These are phyloP conservation scores for Moxostoma hubbsi DNA, from an alignment of 2,797 vertebrate genomes.

Conservation along the genomic window DNA sequence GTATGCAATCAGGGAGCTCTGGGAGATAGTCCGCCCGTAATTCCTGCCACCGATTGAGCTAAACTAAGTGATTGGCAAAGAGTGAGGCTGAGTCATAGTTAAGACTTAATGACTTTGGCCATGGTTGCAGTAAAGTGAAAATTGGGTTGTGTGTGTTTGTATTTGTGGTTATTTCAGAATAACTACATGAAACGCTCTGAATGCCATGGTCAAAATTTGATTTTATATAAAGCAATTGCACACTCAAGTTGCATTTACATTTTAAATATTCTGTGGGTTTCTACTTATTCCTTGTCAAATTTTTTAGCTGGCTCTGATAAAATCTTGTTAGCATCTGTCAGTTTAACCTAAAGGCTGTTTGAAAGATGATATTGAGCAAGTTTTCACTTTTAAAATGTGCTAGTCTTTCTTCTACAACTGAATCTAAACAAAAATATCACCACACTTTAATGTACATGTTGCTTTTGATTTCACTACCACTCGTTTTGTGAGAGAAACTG, in stretches of 20 bases:
- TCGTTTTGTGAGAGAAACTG: too few relatives aligned
- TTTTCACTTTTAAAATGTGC: neutral
- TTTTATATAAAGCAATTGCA: conserved; percentile 47
- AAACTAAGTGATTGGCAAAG: neutral
- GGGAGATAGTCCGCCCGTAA: conserved; percentile 49
- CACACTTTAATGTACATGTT: too few relatives aligned
- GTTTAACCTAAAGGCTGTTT: neutral
- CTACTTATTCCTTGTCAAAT: neutral
- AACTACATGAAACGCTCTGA: conserved; percentile 26
- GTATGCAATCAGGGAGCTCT: conserved; percentile 56
- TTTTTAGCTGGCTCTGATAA: neutral
- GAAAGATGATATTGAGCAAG: neutral
- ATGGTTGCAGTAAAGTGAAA: conserved; percentile 25
- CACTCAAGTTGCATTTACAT: conserved; percentile 33
- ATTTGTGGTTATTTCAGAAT: conserved; percentile 25
- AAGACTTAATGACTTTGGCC: conserved; percentile 32
- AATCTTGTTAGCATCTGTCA: too few relatives aligned
- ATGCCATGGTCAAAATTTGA: conserved; percentile 30
- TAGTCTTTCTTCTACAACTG: too few relatives aligned
- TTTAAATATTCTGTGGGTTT: neutral
- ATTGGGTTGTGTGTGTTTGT: conserved; percentile 18
- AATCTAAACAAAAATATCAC: too few relatives aligned
- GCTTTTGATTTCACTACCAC: too few relatives aligned
- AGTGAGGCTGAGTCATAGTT: conserved; percentile 40
- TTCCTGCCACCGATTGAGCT: neutral